phyloP scores from a whole-genome alignment of 1,140 invertebrate species.

The Leguminivora glycinivorella region DNA sequence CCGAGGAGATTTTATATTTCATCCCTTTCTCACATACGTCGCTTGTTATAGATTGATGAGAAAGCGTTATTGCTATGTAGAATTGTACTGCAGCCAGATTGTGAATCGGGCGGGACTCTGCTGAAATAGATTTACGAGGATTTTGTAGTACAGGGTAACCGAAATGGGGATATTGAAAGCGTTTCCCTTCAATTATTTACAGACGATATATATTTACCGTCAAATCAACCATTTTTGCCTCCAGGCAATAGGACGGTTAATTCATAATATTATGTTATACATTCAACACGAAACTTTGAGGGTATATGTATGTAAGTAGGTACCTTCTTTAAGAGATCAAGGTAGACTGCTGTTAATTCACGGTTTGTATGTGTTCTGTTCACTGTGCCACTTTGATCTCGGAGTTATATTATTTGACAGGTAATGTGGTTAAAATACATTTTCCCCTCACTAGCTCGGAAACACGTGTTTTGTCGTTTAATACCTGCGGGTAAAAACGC shows the following conservation, averaged over 20 bases:
- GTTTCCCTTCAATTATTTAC: slow-evolving; percentile 47
- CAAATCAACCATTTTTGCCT: slow-evolving; percentile 32
- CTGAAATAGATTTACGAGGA: slow-evolving; percentile 52
- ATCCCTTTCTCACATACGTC: background rate
- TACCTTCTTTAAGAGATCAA: too few species aligned
- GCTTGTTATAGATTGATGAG: background rate
- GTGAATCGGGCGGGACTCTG: slow-evolving; percentile 35
- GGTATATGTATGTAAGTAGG: too few species aligned
- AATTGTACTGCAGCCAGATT: slow-evolving; percentile 11
- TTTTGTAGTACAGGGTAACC: slow-evolving; percentile 39
- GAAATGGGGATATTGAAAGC: slow-evolving; percentile 41
- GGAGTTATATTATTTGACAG: too few species aligned
- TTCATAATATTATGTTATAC: background rate
- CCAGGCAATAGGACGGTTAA: background rate
- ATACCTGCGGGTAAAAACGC: too few species aligned
- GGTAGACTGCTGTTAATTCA: too few species aligned
- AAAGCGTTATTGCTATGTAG: slow-evolving; percentile 1
- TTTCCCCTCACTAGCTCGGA: too few species aligned
- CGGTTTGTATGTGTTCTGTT: too few species aligned
- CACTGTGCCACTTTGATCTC: too few species aligned
- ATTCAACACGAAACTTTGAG: too few species aligned
- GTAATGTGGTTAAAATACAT: too few species aligned
- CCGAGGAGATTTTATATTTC: slow-evolving; percentile 8
- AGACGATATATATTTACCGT: slow-evolving; percentile 42
- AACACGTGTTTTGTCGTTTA: too few species aligned